phyloP scores from a whole-genome alignment of 1,140 invertebrate species.

The Intoshia linei region DNA sequence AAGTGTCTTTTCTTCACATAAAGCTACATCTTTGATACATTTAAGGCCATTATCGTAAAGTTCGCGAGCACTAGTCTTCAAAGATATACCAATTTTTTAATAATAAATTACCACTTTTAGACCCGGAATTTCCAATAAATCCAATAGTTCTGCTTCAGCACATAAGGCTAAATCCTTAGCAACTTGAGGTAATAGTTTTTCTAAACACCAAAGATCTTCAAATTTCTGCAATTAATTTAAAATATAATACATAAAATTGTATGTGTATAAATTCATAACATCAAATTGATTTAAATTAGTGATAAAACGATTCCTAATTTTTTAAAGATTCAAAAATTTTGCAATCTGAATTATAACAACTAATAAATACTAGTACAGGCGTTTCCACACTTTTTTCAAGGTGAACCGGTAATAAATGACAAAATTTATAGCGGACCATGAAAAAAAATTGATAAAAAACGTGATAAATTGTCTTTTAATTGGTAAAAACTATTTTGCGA shows the following conservation, averaged over 20 bases:
- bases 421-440: background rate
- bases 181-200: constrained; percentile 35
- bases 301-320: background rate
- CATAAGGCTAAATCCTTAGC: constrained; percentile 34
- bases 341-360: too few species aligned
- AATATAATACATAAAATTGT: constrained; percentile 2
- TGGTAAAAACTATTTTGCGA: too few species aligned
- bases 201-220: constrained; percentile 44
- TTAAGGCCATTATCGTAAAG: background rate
- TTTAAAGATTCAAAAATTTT: background rate
- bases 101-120: constrained; percentile 48
- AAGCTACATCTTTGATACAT: background rate
- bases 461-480: too few species aligned
- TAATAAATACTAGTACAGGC: background rate
- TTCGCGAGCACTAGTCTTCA: background rate
- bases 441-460: too few species aligned
- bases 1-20: background rate
- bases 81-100: too few species aligned
- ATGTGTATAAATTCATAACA: background rate
- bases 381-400: background rate
- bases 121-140: constrained; percentile 43
- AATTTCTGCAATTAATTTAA: constrained; percentile 24
- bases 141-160: constrained; percentile 36
- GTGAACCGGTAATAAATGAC: background rate
- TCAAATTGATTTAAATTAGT: background rate